Percentiles rank a stretch among this genome's conserved stretches.
Evolutionary conservation across 2,888 invertebrate species (phyloP).

Genomic region (Brachypalpus laphriformis): DNA sequence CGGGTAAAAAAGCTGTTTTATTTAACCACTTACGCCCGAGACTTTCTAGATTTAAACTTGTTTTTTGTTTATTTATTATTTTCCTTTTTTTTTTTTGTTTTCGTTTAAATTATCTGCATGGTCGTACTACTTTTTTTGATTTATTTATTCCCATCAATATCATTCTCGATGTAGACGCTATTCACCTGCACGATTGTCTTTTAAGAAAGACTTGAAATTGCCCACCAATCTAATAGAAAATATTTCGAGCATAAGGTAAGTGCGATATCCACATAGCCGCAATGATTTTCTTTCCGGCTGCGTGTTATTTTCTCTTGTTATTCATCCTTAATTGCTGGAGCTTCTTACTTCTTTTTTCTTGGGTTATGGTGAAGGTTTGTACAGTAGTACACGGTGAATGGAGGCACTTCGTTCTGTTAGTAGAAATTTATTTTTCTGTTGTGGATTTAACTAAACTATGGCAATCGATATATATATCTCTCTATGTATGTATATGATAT

Average conservation of each 20-base stretch:
- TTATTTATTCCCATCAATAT: constrained; percentile 75
- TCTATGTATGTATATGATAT: not conserved
- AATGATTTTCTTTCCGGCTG: constrained; percentile 46
- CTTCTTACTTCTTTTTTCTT: constrained; percentile 41
- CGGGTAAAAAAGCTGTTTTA: constrained; percentile 85
- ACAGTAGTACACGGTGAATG: not conserved
- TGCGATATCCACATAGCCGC: constrained; percentile 67
- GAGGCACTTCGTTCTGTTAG: not conserved
- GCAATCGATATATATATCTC: not conserved
- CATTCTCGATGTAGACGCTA: constrained; percentile 87
- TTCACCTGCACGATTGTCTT: constrained; percentile 91
- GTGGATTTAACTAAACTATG: not conserved
- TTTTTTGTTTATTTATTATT: constrained; percentile 44
- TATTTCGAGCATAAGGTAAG: constrained; percentile 90
- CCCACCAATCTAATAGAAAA: constrained; percentile 91
- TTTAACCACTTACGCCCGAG: constrained; percentile 40
- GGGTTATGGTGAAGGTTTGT: constrained; percentile 44
- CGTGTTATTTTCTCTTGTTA: constrained; percentile 28
- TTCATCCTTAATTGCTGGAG: constrained; percentile 45
- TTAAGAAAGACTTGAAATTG: constrained; percentile 92
- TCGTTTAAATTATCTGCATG: constrained; percentile 70
- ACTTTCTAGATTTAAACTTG: constrained; percentile 38
- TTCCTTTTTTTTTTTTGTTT: constrained; percentile 72
- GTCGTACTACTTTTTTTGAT: constrained; percentile 62
- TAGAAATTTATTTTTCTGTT: not conserved